Evolutionary conservation across 2,797 vertebrate species (phyloP).

Genomic region (Clarias pachynema): DNA sequence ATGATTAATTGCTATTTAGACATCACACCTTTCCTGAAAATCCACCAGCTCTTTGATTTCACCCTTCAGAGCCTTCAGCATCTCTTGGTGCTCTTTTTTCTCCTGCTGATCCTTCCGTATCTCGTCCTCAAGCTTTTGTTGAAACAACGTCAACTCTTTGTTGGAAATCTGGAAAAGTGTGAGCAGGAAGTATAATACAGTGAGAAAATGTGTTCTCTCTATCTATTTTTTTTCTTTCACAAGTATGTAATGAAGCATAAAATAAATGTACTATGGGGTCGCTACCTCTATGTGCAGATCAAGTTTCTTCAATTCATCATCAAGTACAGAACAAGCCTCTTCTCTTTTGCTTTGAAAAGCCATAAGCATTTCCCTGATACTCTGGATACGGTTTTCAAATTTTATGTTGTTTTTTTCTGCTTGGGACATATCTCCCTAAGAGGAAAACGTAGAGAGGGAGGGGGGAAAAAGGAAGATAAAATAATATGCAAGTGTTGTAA

Average conservation of each 20-base stretch:
- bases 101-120: conserved; percentile 88
- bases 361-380: conserved; percentile 62
- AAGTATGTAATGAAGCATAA: background rate
- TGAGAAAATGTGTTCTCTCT: background rate
- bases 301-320: conserved; percentile 70
- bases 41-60: conserved; percentile 75
- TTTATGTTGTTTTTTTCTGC: conserved; percentile 71
- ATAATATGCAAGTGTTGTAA: background rate
- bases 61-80: conserved; percentile 76
- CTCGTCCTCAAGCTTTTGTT: conserved; percentile 83
- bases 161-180: conserved; percentile 76
- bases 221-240: too few species aligned
- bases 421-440: conserved; percentile 82
- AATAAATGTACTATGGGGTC: background rate
- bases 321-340: conserved; percentile 60
- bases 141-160: conserved; percentile 82
- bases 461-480: background rate
- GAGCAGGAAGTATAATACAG: background rate
- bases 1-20: background rate
- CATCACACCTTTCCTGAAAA: conserved; percentile 69
- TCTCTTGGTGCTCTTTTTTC: conserved; percentile 86
- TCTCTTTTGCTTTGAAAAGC: conserved; percentile 55
- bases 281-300: conserved; percentile 75
- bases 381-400: conserved; percentile 71
- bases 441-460: background rate